Base-by-base conservation (phyloP, 2,888 invertebrate genomes). In the Trachelus iudaicus region DNA sequence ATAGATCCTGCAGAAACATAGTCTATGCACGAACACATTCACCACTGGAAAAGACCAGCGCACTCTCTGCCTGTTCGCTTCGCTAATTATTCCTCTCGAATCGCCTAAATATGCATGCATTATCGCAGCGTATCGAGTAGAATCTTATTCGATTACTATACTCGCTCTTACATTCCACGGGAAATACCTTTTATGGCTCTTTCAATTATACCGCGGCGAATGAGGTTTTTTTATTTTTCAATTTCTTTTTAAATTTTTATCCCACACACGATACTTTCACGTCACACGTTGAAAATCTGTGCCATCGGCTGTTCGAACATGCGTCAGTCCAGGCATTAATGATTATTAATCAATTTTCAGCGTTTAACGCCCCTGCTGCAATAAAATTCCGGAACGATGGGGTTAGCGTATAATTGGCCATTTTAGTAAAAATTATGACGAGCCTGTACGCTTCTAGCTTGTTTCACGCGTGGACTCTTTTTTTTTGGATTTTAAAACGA, bases 61-160 rank as follows among this genome's bases (percentile, higher is more conserved):
- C 56, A 23, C 56, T 56, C 40, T 40, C 23, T 56, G 56, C 23
- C 56, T 37, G 56, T 56, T 23, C 23, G 56, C 23, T 86, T 84
- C 87, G 86, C 87, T 88, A 88, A 87, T 88, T 88, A 88, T 88
- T 87, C 88, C 85, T 82, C 82, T 80, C 85, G 83, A 86, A 88
- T 87, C 86, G 85, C 85, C 87, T 87, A 88, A 88, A 87, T 88
- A 87, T 87, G 87, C 86, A 85, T 84, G 87, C 83, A 87, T 84
- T 86, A 86, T 83, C 86, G 83, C 83, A 56, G 23, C 23, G 56
- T 56, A 56, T 56, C 56, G 56, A 56, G 56, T 56, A 23, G 56
- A 23, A 56, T 56, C 74, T 69, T 40, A 34, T 37, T 74, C 73
- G 73, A 73, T 56, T 68, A 71, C 77, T 73, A 40, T 75, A 34